phyloP scores from a whole-genome alignment of 2,797 vertebrate species.

The Oophaga sylvatica region DNA sequence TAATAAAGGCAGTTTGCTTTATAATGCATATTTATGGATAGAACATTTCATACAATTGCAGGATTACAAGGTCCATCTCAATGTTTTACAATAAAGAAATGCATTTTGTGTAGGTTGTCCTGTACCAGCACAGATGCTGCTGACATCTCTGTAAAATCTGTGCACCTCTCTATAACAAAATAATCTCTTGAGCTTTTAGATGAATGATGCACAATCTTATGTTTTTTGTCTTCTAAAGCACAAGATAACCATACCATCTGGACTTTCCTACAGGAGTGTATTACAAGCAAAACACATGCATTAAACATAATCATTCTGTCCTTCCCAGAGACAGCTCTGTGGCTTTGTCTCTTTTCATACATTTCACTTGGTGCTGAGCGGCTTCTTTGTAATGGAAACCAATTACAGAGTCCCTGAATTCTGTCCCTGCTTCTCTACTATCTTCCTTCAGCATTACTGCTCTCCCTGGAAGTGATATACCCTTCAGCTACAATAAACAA shows the following conservation, averaged over 20 bases:
- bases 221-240: slow-evolving; percentile 16
- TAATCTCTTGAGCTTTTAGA: slow-evolving; percentile 59
- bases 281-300: slow-evolving; percentile 63
- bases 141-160: slow-evolving; percentile 58
- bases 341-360: slow-evolving; percentile 60
- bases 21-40: neutral
- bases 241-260: neutral
- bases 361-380: slow-evolving; percentile 53
- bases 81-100: neutral
- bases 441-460: slow-evolving; percentile 47
- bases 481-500: slow-evolving; percentile 53
- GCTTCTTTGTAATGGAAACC: slow-evolving; percentile 61
- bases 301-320: slow-evolving; percentile 63
- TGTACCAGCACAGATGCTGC: slow-evolving; percentile 41
- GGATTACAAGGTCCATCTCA: slow-evolving; percentile 2
- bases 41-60: neutral
- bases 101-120: neutral
- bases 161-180: slow-evolving; percentile 56
- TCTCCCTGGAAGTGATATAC: slow-evolving; percentile 52
- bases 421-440: slow-evolving; percentile 31
- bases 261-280: slow-evolving; percentile 56
- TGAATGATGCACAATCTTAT: slow-evolving; percentile 1
- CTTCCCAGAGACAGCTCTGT: slow-evolving; percentile 55
- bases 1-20: neutral
- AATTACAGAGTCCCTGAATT: slow-evolving; percentile 53